These are phyloP conservation scores for Charadrius vociferus DNA, from an alignment of 2,113 vertebrate genomes.

Conservation along the genomic window DNA sequence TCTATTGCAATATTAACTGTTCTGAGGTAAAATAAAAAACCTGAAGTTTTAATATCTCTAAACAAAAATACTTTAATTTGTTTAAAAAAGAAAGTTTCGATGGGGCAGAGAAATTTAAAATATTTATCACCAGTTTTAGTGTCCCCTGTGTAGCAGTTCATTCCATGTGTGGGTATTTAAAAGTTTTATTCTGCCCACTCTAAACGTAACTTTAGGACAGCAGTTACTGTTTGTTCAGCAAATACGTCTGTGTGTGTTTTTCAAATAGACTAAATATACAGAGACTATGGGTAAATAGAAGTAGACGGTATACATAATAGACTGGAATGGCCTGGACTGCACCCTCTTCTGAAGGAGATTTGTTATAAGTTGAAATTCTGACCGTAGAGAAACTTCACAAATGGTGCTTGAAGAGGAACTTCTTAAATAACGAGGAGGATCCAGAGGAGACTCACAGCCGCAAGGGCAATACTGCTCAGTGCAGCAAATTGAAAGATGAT, in stretches of 20 bases:
- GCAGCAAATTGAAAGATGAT: not conserved
- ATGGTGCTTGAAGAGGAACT: not conserved
- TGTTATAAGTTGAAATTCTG: not conserved
- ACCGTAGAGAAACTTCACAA: not conserved
- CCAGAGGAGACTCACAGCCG: not conserved
- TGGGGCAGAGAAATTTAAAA: not conserved
- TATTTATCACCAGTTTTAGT: not conserved
- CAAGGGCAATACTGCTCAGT: not conserved
- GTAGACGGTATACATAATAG: not conserved
- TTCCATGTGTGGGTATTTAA: not conserved
- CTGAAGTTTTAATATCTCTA: not conserved
- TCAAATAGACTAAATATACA: not conserved
- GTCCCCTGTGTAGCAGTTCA: not conserved
- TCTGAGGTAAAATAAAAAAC: not conserved
- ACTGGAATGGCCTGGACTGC: not conserved
- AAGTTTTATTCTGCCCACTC: not conserved
- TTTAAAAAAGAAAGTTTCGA: not conserved
- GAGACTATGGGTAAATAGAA: constrained; percentile 17
- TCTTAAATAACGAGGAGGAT: not conserved
- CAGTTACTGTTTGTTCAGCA: not conserved
- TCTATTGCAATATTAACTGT: not conserved
- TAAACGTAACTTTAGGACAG: not conserved
- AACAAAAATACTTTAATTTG: not conserved
- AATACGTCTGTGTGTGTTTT: not conserved
- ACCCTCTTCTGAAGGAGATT: not conserved